Base-by-base conservation (phyloP, 2,797 vertebrate genomes). In the Lycodopsis pacificus region DNA sequence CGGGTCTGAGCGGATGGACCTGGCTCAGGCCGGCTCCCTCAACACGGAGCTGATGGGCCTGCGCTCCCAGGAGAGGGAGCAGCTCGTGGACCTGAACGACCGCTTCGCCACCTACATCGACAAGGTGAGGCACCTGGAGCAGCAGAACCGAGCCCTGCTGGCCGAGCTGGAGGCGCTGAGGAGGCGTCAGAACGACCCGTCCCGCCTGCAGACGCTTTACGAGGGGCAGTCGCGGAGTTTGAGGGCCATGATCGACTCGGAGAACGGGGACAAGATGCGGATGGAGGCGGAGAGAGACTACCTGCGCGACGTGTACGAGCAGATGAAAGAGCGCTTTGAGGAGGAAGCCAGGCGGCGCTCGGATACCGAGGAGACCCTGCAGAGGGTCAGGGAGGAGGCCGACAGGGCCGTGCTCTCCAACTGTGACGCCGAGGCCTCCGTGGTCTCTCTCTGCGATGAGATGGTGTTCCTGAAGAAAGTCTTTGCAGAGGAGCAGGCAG, bases 71-170 rank as follows among this genome's bases (percentile, higher is more conserved):
- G 96, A 97, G 90, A 93, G 89, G 74, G 95, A 95, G 86, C 95
- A 97, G 91, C 92, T 96, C 4, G 95, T 94, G 86, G 95, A 88
- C 65, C 94, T 97, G 54, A 96, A 96, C 14, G 95, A 96, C 89
- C 96, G 96, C 90, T 96, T 96, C 8, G 96, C 94, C 80, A 94
- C 92, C 73, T 96, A 96, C 92, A 95, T 96, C 4, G 95, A 97
- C 85, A 96, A 95, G 86, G 96, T 97, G 61, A 95, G 93, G 59
- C 86, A 89, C 61, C 93, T 97, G 80, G 96, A 97, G 94, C 93
- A 93, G 86, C 95, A 95, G 88, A 96, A 96, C 92, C 88, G 93
- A 69, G 92, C 93, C 22, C 93, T 97, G 79, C 89, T 93, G 67
- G 79, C 88, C 3, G 95, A 96, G 90, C 87, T 96, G 87, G 95